phyloP scores from a whole-genome alignment of 2,888 invertebrate species.

The Chamaedrilus cognettii region DNA sequence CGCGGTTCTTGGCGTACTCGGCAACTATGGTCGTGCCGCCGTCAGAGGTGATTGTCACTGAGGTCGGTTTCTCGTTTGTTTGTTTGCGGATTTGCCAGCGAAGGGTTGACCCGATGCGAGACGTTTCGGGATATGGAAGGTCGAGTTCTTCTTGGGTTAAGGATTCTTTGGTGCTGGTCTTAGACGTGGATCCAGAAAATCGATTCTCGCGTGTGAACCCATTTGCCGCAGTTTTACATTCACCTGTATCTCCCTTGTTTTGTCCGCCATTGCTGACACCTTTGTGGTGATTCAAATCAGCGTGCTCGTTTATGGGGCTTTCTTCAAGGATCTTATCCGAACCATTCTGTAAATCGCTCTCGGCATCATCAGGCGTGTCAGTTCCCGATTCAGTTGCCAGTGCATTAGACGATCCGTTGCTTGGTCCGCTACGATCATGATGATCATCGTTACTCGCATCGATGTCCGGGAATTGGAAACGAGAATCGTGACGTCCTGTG shows the following conservation, averaged over 20 bases:
- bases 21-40: slow-evolving; percentile 23
- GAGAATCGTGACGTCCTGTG: background rate
- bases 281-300: too few species aligned
- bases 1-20: slow-evolving; percentile 20
- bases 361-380: background rate
- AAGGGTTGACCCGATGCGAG: background rate
- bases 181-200: too few species aligned
- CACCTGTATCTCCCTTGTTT: too few species aligned
- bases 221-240: too few species aligned
- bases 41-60: slow-evolving; percentile 16
- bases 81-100: slow-evolving; percentile 16
- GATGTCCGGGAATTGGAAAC: background rate
- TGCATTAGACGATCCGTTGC: too few species aligned
- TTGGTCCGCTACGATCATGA: background rate
- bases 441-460: background rate
- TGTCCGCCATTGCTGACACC: too few species aligned
- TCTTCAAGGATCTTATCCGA: too few species aligned
- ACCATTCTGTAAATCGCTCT: background rate
- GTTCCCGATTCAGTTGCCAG: background rate
- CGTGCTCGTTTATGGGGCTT: too few species aligned
- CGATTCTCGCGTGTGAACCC: too few species aligned
- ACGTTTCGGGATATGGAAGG: background rate
- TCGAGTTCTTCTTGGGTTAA: background rate
- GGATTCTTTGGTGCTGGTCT: background rate
- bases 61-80: slow-evolving; percentile 27